A percentile compares a stretch with the other conserved stretches of the same genome.
These are phyloP conservation scores for Buceros bicornis DNA, from an alignment of 2,797 vertebrate species.

Conservation along the genomic window DNA sequence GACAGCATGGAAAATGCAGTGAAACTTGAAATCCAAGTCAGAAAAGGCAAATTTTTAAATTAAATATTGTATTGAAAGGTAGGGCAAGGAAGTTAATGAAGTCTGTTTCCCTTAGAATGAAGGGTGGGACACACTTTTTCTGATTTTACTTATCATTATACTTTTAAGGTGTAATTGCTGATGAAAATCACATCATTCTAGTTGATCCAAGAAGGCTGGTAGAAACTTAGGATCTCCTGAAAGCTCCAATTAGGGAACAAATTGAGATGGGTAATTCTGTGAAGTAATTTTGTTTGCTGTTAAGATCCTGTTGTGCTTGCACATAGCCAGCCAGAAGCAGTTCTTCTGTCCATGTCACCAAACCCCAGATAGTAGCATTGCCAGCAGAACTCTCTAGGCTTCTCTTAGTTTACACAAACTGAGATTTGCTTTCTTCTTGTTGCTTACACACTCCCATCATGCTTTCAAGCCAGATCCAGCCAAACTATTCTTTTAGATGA, in stretches of 20 bases:
- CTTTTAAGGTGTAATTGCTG: background rate
- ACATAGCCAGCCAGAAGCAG: background rate
- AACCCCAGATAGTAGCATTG: background rate
- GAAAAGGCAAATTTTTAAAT: constrained; percentile 13
- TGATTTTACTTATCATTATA: background rate
- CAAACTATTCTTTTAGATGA: background rate
- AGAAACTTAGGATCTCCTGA: background rate
- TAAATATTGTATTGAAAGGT: background rate
- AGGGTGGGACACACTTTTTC: background rate
- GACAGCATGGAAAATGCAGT: background rate
- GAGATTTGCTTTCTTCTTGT: background rate
- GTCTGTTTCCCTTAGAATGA: background rate
- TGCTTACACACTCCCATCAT: background rate
- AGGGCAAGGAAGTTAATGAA: background rate
- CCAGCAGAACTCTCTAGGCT: background rate
- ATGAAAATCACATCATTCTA: background rate
- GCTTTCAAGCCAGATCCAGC: background rate
- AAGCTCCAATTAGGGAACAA: background rate
- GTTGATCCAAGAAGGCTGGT: background rate
- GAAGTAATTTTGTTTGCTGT: background rate
- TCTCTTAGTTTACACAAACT: background rate
- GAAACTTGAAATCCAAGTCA: constrained; percentile 17
- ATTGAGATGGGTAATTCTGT: background rate
- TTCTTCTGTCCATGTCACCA: background rate
- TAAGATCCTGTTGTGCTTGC: background rate